Percentiles rank a stretch among this genome's conserved stretches.
Conservation (phyloP, 2,888 invertebrate genomes). For the Drosophila robusta region DNA sequence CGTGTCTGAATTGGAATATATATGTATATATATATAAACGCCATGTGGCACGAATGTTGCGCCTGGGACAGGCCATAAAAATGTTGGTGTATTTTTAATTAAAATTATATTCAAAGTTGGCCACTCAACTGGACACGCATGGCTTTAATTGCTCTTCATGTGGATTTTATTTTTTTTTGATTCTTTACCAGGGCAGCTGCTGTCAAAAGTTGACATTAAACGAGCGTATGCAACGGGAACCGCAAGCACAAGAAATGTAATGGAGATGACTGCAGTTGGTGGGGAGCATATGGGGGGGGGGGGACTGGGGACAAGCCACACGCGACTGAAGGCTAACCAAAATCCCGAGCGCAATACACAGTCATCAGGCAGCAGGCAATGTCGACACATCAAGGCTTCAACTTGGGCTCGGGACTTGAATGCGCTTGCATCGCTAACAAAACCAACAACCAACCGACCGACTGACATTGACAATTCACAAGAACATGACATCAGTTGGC, state of each 20-base stretch:
- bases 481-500: slow-evolving; percentile 58
- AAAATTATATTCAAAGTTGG: slow-evolving; percentile 59
- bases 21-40: slow-evolving; percentile 26
- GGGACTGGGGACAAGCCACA: slow-evolving; percentile 33
- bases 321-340: slow-evolving; percentile 64
- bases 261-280: slow-evolving; percentile 14
- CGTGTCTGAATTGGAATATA: not conserved
- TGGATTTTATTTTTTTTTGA: slow-evolving; percentile 2
- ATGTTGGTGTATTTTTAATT: slow-evolving; percentile 59
- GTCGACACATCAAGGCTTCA: slow-evolving; percentile 54
- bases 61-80: slow-evolving; percentile 29
- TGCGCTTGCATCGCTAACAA: slow-evolving; percentile 57
- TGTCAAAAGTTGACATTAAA: slow-evolving; percentile 63
- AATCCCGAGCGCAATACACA: slow-evolving; percentile 22
- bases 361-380: slow-evolving; percentile 13
- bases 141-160: slow-evolving; percentile 61
- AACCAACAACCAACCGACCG: slow-evolving; percentile 53
- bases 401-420: slow-evolving; percentile 9
- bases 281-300: too few species aligned
- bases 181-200: slow-evolving; percentile 33
- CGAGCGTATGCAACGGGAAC: slow-evolving; percentile 19
- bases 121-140: slow-evolving; percentile 58
- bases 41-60: slow-evolving; percentile 55
- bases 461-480: slow-evolving; percentile 70
- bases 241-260: slow-evolving; percentile 56